Base-by-base conservation (phyloP, 1,140 invertebrate genomes). In the Neelides sp. region DNA sequence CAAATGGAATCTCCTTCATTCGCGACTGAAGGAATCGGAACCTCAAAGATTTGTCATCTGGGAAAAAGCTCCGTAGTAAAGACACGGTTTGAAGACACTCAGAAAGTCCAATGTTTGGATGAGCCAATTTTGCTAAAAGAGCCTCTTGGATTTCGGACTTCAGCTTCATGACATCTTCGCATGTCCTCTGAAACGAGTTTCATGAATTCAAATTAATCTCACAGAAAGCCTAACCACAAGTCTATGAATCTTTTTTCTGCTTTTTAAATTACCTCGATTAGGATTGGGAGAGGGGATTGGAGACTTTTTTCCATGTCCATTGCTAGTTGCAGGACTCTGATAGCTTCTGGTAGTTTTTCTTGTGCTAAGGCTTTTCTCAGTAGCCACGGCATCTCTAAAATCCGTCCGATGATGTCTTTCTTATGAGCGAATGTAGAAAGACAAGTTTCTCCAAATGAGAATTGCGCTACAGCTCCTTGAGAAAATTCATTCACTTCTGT, bases 81-180 rank as follows among this genome's bases (percentile, higher is more conserved):
- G 55, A 57, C 3, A 61, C 55, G 1, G 59, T 57, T 48, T 61
- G 59, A 20, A 61, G 44, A 32, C 59, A 61, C n/a, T 61, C 59
- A 3, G 59, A 61, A 17, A 61, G 28, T 0, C 52, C 53, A 24
- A 61, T 61, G 19, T 32, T 53, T 17, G 52, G 52, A 4, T 55
- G 57, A 19, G 55, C 54, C 5, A 61, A 32, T 41, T 57, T 57
- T 4, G 26, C n/a, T 0, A 61, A 35, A 5, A 61, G 39, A 2
- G 59, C 59, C 40, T 57, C 42, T 28, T 57, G 55, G 32, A 61
- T 61, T 50, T 61, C 54, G 27, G 32, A 55, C 37, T 61, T 57
- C 4, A 57, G 39, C 34, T 54, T 39, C 28, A 54, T 43, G 1
- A 61, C 59, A 36, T 58, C 56, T 23, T 51, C 37, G 43, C 52